Evolutionary conservation across 2,113 vertebrate genomes (phyloP).

Genomic region (Clarias batrachus): DNA sequence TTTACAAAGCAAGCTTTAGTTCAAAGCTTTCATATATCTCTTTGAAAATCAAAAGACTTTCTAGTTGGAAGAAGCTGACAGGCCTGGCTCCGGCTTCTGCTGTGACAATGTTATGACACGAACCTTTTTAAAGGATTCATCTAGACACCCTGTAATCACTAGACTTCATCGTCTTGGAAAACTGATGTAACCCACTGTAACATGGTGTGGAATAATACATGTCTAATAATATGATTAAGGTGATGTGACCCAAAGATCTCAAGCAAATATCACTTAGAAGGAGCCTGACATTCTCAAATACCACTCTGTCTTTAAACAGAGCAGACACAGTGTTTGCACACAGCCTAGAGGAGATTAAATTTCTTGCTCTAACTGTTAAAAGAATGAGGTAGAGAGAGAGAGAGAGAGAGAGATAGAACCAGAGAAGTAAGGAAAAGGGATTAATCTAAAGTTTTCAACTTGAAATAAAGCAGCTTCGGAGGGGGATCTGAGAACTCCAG

Average conservation of each 20-base stretch:
- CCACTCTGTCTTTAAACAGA: conserved; percentile 5
- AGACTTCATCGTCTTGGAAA: conserved; percentile 1
- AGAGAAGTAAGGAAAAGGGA: not conserved
- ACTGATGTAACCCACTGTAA: conserved; percentile 43
- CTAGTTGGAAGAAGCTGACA: not conserved
- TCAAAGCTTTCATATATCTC: not conserved
- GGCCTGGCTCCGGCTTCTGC: not conserved
- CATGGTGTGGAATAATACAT: not conserved
- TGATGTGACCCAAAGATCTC: conserved; percentile 47
- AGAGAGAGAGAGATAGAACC: not conserved
- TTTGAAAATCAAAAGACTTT: conserved; percentile 3
- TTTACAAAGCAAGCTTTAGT: not conserved
- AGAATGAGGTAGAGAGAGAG: not conserved
- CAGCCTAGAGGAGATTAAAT: conserved; percentile 3
- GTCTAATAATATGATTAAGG: conserved; percentile 46
- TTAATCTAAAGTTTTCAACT: conserved; percentile 3
- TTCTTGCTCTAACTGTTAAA: conserved; percentile 27
- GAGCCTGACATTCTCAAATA: conserved; percentile 42
- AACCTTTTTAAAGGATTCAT: conserved; percentile 11
- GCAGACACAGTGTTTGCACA: conserved; percentile 1
- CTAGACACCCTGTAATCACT: conserved; percentile 18
- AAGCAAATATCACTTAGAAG: conserved; percentile 64
- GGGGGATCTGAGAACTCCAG: not conserved
- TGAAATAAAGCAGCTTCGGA: conserved; percentile 9
- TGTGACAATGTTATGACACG: conserved; percentile 1